These are phyloP conservation scores for Melanophora roralis DNA, from an alignment of 2,888 invertebrate species.

Conservation along the genomic window DNA sequence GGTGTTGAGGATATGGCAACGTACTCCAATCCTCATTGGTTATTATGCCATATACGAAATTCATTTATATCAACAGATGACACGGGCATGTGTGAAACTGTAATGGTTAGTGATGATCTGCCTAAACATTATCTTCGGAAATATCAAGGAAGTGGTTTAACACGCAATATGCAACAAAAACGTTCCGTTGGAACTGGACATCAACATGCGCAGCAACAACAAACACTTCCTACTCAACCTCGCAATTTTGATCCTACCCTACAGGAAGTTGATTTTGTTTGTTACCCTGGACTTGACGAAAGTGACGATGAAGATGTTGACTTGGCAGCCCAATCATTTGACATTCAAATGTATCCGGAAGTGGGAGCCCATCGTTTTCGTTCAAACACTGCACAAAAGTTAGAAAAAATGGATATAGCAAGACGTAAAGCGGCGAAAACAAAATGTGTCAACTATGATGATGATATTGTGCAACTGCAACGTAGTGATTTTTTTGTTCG, in stretches of 20 bases:
- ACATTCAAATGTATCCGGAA: slow-evolving; percentile 85
- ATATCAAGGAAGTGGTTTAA: slow-evolving; percentile 69
- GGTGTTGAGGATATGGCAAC: slow-evolving; percentile 84
- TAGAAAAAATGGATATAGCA: slow-evolving; percentile 93
- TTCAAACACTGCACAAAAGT: slow-evolving; percentile 91
- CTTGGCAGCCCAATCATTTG: slow-evolving; percentile 83
- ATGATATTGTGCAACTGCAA: slow-evolving; percentile 69
- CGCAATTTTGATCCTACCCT: slow-evolving; percentile 66
- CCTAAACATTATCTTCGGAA: slow-evolving; percentile 81
- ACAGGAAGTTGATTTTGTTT: slow-evolving; percentile 79
- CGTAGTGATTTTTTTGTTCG: slow-evolving; percentile 70
- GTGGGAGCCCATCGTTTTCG: slow-evolving; percentile 83
- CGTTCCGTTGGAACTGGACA: slow-evolving; percentile 41
- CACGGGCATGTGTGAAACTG: slow-evolving; percentile 94
- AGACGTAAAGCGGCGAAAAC: slow-evolving; percentile 87
- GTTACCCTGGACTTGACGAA: slow-evolving; percentile 87
- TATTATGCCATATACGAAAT: slow-evolving; percentile 93
- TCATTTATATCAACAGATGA: slow-evolving; percentile 97
- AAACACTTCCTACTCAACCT: slow-evolving; percentile 30
- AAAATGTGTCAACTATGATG: slow-evolving; percentile 78
- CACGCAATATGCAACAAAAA: slow-evolving; percentile 21
- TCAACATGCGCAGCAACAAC: slow-evolving; percentile 25
- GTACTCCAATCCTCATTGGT: slow-evolving; percentile 95
- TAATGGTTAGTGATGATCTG: slow-evolving; percentile 91
- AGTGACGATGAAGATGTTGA: slow-evolving; percentile 87